A percentile compares a stretch with the other conserved stretches of the same genome.
Evolutionary conservation across 2,888 invertebrate genomes (phyloP).

Genomic region (Heliconius cydno): DNA sequence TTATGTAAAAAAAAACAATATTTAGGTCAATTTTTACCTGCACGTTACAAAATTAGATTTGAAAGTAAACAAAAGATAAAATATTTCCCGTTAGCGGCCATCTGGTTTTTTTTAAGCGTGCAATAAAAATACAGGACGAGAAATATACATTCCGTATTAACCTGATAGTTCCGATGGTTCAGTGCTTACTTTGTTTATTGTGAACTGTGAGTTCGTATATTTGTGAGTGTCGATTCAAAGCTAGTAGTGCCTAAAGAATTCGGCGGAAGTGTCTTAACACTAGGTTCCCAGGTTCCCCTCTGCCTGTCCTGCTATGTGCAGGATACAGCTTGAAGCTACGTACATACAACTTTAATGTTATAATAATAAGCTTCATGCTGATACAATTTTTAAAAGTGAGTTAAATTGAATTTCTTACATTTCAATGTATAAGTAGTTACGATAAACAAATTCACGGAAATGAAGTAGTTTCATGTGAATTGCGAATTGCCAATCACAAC

Average conservation of each 20-base stretch:
- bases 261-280: not conserved
- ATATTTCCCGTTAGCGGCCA: conserved; percentile 21
- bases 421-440: not conserved
- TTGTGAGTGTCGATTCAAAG: no score
- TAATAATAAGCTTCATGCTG: no score
- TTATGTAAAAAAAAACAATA: not conserved
- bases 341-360: no score
- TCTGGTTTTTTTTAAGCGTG: conserved; percentile 22
- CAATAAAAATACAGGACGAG: conserved; percentile 1
- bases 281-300: not conserved
- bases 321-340: no score
- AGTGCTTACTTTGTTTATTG: not conserved
- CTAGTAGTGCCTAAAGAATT: no score
- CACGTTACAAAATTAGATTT: conserved; percentile 11
- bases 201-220: no score
- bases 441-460: not conserved
- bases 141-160: not conserved
- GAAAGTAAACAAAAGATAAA: conserved; percentile 15
- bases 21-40: conserved; percentile 19
- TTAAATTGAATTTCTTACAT: not conserved
- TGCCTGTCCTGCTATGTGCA: not conserved
- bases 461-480: not conserved
- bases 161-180: not conserved
- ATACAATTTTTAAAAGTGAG: no score
- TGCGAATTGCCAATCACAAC: not conserved